Percentiles rank a stretch among this genome's conserved stretches.
These are phyloP conservation scores for Auanema sp. DNA, from an alignment of 2,888 invertebrate species.

Conservation along the genomic window DNA sequence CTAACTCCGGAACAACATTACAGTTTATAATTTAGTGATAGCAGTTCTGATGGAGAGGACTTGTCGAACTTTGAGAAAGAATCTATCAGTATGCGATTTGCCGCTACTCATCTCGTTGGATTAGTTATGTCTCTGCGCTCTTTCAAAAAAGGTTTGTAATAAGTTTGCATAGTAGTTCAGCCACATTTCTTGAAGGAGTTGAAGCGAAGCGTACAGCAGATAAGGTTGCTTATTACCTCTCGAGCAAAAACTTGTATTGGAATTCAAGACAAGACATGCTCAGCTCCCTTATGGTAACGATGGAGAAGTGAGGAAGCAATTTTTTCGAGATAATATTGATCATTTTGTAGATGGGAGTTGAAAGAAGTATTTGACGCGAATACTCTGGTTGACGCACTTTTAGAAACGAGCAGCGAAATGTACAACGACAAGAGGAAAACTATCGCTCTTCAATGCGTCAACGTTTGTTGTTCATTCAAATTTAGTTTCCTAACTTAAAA, in stretches of 20 bases:
- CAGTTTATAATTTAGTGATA: constrained; percentile 6
- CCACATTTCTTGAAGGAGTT: neutral
- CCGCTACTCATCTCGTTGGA: constrained; percentile 30
- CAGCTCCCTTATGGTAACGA: constrained; percentile 18
- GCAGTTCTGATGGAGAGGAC: constrained; percentile 29
- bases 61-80: constrained; percentile 36
- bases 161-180: constrained; percentile 6
- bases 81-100: constrained; percentile 23
- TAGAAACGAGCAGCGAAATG: constrained; percentile 29
- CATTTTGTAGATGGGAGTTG: constrained; percentile 25
- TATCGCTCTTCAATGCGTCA: constrained; percentile 32
- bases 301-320: constrained; percentile 19
- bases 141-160: constrained; percentile 15
- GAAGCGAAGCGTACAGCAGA: neutral
- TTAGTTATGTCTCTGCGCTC: constrained; percentile 25
- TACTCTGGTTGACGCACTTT: constrained; percentile 20
- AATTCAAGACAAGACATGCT: constrained; percentile 36
- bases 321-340: constrained; percentile 1
- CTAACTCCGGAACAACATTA: neutral
- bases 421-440: constrained; percentile 27
- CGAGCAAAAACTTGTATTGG: constrained; percentile 27
- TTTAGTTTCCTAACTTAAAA: neutral
- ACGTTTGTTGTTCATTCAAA: constrained; percentile 13
- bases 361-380: constrained; percentile 12
- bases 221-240: constrained; percentile 6